Evolutionary conservation across 2,888 invertebrate species (phyloP), one percentile per base, ranked within the genome.

Genomic region (Lasioglossum marginatum): DNA sequence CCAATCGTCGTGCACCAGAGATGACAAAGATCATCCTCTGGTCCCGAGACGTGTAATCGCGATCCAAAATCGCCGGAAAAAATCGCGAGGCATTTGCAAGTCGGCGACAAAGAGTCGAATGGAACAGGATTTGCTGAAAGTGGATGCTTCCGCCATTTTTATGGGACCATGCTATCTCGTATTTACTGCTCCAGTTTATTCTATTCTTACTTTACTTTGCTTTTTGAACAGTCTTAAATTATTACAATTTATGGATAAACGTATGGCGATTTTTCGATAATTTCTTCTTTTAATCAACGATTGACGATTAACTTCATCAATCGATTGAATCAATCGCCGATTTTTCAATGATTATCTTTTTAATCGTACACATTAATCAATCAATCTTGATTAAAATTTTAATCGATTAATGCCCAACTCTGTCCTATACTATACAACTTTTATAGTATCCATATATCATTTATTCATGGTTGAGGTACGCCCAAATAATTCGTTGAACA

Each of bases 1-100:
- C 70, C 48, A 37, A 37, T 37, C 23, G 52, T 31, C 66, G 34
- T 34, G 71, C 27, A 19, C 23, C 10, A 52, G 48, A 66, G 57
- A 37, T 31, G 52, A 60, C 37, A 57, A 60, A 16, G 45, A 70
- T 19, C 52, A n/a, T 43, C 68, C 72, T n/a, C 71, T 48, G 40
- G 66, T 72, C 37, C 66, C 37, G n/a, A 45, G 37, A 76, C 74
- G 75, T 78, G 52, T 75, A 76, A 79, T 78, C 70, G 60, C 37
- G 73, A 82, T 72, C 52, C 23, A 37, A 37, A 68, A 37, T 34
- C 63, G 63, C 8, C 23, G 12, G 34, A 34, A 68, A 37, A 68
- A 68, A 68, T 37, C 5, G 37, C 37, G 12, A 19, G 31, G 19
- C 5, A 34, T 63, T 63, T 31, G 31, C 31, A 6, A 63, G 16